A percentile compares a stretch with the other conserved stretches of the same genome.
Conservation (phyloP, 2,797 vertebrate genomes). For the Choloepus didactylus region DNA sequence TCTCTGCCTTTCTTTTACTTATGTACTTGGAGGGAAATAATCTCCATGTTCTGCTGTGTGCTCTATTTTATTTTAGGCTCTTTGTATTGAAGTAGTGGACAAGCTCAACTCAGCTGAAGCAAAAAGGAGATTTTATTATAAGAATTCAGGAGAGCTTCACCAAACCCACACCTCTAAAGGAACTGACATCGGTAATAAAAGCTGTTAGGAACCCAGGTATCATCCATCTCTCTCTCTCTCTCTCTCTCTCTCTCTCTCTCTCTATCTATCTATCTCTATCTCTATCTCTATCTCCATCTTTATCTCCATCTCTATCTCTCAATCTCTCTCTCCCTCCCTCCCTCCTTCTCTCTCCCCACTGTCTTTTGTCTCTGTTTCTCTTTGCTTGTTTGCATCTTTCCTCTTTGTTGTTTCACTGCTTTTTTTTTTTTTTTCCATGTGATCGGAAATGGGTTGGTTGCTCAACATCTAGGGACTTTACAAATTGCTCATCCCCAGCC, state of each 20-base stretch:
- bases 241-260: too few species aligned
- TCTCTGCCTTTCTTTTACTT: slow-evolving; percentile 25
- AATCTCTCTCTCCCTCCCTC: neutral
- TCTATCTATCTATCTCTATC: too few species aligned
- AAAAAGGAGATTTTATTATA: neutral
- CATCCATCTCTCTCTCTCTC: too few species aligned
- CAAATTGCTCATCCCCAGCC: neutral
- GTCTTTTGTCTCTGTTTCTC: neutral
- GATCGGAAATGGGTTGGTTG: neutral
- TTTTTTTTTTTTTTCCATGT: neutral
- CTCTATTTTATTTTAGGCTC: slow-evolving; percentile 4
- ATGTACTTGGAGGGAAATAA: neutral
- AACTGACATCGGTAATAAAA: neutral
- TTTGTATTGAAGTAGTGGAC: neutral
- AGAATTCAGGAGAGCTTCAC: neutral
- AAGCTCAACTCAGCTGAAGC: neutral
- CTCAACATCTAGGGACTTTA: neutral
- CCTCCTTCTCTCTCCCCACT: neutral
- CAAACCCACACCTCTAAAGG: neutral
- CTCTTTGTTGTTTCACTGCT: neutral
- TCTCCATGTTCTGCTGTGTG: neutral
- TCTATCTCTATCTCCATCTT: too few species aligned
- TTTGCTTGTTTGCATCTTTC: neutral
- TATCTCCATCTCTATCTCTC: neutral
- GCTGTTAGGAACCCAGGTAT: neutral